Evolutionary conservation across 1,140 invertebrate genomes (phyloP).

Genomic region (Monochamus saltuarius): DNA sequence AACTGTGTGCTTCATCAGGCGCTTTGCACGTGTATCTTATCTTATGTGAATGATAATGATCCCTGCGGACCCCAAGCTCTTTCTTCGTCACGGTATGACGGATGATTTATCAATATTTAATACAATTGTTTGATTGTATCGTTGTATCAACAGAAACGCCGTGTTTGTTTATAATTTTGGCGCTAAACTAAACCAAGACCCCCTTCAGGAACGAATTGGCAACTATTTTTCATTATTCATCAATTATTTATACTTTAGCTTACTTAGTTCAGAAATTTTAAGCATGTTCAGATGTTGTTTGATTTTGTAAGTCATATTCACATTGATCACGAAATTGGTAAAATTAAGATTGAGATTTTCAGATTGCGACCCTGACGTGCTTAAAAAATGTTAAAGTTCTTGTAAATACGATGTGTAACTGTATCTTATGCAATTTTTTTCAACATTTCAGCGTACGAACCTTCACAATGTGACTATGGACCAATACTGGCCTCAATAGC

Average conservation of each 20-base stretch:
- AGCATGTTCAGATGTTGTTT: constrained; percentile 36
- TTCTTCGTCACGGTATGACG: too few species aligned
- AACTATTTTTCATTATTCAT: too few species aligned
- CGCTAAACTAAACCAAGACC: too few species aligned
- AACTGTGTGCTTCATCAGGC: too few species aligned
- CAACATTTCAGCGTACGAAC: constrained; percentile 52
- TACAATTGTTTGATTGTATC: too few species aligned
- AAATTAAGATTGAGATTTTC: not conserved
- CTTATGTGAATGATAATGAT: too few species aligned
- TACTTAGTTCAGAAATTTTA: constrained; percentile 22
- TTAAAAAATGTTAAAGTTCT: constrained; percentile 34
- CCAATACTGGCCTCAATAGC: constrained; percentile 52
- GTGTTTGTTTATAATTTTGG: too few species aligned
- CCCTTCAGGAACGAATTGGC: too few species aligned
- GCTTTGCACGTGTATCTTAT: too few species aligned
- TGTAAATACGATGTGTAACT: constrained; percentile 18
- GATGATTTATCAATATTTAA: too few species aligned
- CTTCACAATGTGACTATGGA: constrained; percentile 52
- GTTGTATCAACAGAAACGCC: too few species aligned
- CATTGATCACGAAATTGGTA: not conserved
- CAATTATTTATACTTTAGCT: not conserved
- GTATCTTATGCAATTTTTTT: constrained; percentile 38
- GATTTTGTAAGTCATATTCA: not conserved
- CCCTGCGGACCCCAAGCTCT: too few species aligned
- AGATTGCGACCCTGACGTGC: constrained; percentile 36